Conservation (phyloP, 2,888 invertebrate genomes). For the Coremacera marginata region DNA sequence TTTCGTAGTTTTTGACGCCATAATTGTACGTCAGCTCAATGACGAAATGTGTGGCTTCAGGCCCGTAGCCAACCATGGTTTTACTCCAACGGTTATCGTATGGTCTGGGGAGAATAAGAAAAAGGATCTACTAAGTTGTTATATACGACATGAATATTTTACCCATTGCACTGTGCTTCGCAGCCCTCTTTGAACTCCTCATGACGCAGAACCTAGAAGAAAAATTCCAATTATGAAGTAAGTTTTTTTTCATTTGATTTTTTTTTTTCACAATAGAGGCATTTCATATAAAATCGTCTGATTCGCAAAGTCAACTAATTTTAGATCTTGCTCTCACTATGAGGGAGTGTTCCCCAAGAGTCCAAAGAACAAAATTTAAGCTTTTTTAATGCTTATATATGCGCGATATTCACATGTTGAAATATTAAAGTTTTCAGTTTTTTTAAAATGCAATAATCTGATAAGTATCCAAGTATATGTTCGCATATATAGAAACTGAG, state of each 20-base stretch:
- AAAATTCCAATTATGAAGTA: background rate
- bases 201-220: slow-evolving; percentile 85
- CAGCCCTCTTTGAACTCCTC: slow-evolving; percentile 98
- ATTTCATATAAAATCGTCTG: no score
- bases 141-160: slow-evolving; percentile 52
- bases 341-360: no score
- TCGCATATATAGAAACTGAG: no score
- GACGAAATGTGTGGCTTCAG: slow-evolving; percentile 94
- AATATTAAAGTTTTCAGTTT: no score
- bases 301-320: no score
- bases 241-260: background rate
- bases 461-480: no score
- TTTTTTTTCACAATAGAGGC: no score
- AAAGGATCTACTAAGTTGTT: background rate
- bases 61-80: slow-evolving; percentile 98
- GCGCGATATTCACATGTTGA: no score
- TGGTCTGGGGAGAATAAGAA: slow-evolving; percentile 75
- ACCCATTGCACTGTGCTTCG: slow-evolving; percentile 98
- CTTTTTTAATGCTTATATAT: no score
- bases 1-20: slow-evolving; percentile 86
- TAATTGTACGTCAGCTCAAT: slow-evolving; percentile 98
- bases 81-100: slow-evolving; percentile 99
- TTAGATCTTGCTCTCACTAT: no score
- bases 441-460: no score
- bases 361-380: no score